Base-by-base conservation (phyloP, 2,888 invertebrate genomes). In the Phoenoteleia sp. region DNA sequence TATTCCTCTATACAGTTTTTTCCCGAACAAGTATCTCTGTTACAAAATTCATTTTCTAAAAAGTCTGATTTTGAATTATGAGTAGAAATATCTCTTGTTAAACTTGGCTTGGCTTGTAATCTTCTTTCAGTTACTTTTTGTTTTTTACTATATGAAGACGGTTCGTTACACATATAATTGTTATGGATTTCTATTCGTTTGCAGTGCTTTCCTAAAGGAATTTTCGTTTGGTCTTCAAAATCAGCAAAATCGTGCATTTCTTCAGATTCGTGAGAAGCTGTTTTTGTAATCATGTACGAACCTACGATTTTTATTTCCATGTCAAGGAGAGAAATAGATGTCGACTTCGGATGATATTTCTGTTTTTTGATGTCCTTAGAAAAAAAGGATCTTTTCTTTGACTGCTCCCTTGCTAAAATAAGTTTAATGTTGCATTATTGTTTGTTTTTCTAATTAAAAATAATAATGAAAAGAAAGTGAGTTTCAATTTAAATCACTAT, bases 171-270 rank as follows among this genome's bases (percentile, higher is more conserved):
- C 6, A 62, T 6, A 17, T 79, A 79, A 64, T 71, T 71, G 45
- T 79, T 79, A 21, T 79, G 19, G 39, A 81, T 81, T 74, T 81
- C 74, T 39, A 81, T 67, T 29, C 9, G 36, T 21, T 60, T 47
- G 21, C 1, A 58, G 23, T 45, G 56, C 4, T 25, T 69, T 33
- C 33, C 13, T 7, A 52, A 47, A 27, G 15, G 29, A 23, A 33
- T 36, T 6, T 36, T 4, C 19, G 17, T 15, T 36, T 15, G 2
- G 1, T 27, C 15, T 6, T 36, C 23, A 17, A 52, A 11, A 15
- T 52, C 56, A 4, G 4, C 13, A 3, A 25, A n/a, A 5, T 56
- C 25, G 21, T 1, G 33, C 7, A 23, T n/a, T 9, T 49, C 29
- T 13, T 33, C 25, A 21, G 27, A 19, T 5, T 39, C 17, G 13